A percentile compares a stretch with the other conserved stretches of the same genome.
phyloP scores from a whole-genome alignment of 2,113 vertebrate species.

The Lophochroa leadbeateri region DNA sequence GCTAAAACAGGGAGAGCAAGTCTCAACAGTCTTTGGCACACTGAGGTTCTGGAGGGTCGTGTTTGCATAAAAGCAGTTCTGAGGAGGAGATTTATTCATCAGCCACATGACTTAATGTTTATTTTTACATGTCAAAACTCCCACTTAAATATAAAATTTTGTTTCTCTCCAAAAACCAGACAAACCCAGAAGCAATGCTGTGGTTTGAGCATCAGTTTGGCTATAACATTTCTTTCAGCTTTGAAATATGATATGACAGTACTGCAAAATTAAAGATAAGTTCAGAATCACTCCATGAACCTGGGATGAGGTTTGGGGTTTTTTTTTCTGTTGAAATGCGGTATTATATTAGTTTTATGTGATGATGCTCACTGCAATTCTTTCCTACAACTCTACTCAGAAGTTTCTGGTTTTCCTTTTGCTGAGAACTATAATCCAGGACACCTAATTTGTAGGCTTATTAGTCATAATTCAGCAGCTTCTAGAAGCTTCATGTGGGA shows the following conservation, averaged over 20 bases:
- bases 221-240: background rate
- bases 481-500: background rate
- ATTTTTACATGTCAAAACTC: background rate
- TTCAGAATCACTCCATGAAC: background rate
- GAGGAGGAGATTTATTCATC: slow-evolving; percentile 6
- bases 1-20: slow-evolving; percentile 39
- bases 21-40: slow-evolving; percentile 4
- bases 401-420: background rate
- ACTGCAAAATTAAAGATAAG: background rate
- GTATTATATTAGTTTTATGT: background rate
- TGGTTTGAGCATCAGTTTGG: background rate
- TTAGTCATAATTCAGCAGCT: background rate
- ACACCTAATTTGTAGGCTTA: background rate
- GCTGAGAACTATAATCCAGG: background rate
- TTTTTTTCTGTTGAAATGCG: background rate
- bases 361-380: background rate
- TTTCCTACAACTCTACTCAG: background rate
- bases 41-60: background rate
- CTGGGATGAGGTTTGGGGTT: background rate
- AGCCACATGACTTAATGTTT: background rate
- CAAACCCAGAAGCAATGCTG: background rate
- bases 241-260: background rate
- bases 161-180: background rate
- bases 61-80: slow-evolving; percentile 31
- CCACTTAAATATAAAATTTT: background rate